A percentile compares a stretch with the other conserved stretches of the same genome.
phyloP scores from a whole-genome alignment of 2,888 invertebrate species.

The Cosmopolites sordidus region DNA sequence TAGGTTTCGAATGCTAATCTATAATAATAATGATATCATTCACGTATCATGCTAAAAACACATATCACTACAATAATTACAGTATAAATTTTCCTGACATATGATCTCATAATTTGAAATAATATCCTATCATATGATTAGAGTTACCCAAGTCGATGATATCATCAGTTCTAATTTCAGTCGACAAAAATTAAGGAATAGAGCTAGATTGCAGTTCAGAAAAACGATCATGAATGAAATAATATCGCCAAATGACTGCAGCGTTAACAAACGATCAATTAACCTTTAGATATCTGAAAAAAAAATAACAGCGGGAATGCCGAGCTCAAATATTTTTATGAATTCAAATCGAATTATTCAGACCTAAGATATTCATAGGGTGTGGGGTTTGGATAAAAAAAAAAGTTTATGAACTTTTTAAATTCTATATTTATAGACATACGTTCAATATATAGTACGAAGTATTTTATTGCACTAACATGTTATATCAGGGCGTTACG shows the following conservation, averaged over 20 bases:
- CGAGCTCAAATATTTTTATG: neutral
- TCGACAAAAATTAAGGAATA: neutral
- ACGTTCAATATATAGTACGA: no score
- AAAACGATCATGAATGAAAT: neutral
- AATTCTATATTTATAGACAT: no score
- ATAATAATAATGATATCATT: no score
- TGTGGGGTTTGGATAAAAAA: neutral
- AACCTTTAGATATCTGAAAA: neutral
- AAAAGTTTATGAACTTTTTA: no score
- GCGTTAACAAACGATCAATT: slow-evolving; percentile 1
- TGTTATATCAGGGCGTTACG: no score
- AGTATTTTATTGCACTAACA: no score
- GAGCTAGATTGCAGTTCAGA: neutral
- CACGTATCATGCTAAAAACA: no score
- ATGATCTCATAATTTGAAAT: neutral
- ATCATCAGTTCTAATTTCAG: neutral
- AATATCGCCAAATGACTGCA: neutral
- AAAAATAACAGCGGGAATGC: neutral
- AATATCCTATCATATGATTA: no score
- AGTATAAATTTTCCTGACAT: neutral
- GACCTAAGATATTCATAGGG: neutral
- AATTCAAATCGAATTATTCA: slow-evolving; percentile 1
- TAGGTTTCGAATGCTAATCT: no score
- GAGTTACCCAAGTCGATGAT: neutral
- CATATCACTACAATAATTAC: no score